Base-by-base conservation (phyloP, 2,888 invertebrate genomes). In the Parnassius glacialis region DNA sequence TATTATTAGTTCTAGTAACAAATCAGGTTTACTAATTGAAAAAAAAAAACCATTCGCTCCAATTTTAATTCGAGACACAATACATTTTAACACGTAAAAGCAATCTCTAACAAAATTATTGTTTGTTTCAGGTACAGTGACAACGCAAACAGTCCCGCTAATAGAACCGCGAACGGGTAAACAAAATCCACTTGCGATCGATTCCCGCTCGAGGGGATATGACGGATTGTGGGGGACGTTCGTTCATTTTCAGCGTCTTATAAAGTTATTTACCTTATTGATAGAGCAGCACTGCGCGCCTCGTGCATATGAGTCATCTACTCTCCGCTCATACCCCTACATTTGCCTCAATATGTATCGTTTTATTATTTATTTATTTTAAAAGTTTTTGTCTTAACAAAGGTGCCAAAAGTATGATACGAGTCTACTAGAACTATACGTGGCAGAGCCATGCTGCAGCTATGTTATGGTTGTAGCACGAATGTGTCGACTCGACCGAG, bases 101-200 rank as follows among this genome's bases (percentile, higher is more conserved):
- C 13, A 13, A 53, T 45, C 10, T 11, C 45, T 59, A 41, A 52
- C 25, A n/a, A 48, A 5, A 41, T 47, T 25, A 13, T 64, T 60
- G 25, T 58, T 68, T 68, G 68, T 70, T 68, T 20, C 69, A 70
- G 68, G 69, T 70, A 70, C 67, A 57, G 48, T 62, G 25, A 50
- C 25, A 10, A 12, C 42, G 52, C 52, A 48, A 61, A 52, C 41
- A 43, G 48, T n/a, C 56, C 16, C 47, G 56, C 44, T 56, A 56
- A 52, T 45, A 52, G 34, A 57, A 42, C 52, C 61, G 52, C 45
- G 10, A 52, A 44, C 41, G 52, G 52, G 61, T 57, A 61, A 56
- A 61, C 52, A 61, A 25, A 52, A 52, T 57, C 43, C 2, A n/a
- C 25, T 52, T 42, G 16, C 42, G 43, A 25, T 25, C 60, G 16